Conservation (phyloP, 1,140 invertebrate genomes). For the Cotesia typhae region DNA sequence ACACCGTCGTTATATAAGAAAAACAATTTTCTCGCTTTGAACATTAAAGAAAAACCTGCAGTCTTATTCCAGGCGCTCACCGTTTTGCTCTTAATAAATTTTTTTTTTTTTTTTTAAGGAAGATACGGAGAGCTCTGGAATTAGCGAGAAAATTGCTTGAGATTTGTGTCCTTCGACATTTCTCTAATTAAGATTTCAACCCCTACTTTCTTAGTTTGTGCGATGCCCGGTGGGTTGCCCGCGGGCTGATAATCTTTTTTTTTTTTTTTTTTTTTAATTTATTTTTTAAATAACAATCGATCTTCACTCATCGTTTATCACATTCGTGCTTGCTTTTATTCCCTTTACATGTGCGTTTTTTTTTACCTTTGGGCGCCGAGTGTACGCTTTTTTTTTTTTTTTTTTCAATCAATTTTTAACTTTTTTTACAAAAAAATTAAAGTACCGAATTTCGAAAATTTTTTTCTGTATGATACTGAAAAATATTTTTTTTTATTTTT, state of each 20-base stretch:
- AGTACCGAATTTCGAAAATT: neutral
- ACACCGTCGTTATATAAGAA: neutral
- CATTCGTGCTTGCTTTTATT: conserved; percentile 29
- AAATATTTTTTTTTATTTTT: neutral
- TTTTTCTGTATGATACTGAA: too few relatives aligned
- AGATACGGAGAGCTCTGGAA: neutral
- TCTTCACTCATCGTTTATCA: conserved; percentile 33
- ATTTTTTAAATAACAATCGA: conserved; percentile 18
- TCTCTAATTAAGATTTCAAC: neutral
- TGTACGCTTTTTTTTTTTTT: neutral
- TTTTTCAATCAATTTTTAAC: neutral
- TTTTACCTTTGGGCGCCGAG: conserved; percentile 9
- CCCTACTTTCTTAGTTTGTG: conserved; percentile 23
- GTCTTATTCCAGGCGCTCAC: neutral
- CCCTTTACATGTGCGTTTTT: conserved; percentile 31
- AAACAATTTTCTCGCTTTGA: neutral
- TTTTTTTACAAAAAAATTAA: conserved; percentile 16
- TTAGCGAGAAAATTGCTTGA: neutral
- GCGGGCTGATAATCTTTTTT: neutral
- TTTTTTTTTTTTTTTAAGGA: neutral
- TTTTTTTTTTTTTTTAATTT: neutral
- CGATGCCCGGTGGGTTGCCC: neutral
- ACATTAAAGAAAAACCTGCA: conserved; percentile 2
- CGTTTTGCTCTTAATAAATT: too few relatives aligned
- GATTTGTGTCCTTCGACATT: conserved; percentile 24